Percentiles rank a stretch among this genome's conserved stretches.
Evolutionary conservation across 1,140 invertebrate genomes (phyloP).

Genomic region (Eulimnadia texana): DNA sequence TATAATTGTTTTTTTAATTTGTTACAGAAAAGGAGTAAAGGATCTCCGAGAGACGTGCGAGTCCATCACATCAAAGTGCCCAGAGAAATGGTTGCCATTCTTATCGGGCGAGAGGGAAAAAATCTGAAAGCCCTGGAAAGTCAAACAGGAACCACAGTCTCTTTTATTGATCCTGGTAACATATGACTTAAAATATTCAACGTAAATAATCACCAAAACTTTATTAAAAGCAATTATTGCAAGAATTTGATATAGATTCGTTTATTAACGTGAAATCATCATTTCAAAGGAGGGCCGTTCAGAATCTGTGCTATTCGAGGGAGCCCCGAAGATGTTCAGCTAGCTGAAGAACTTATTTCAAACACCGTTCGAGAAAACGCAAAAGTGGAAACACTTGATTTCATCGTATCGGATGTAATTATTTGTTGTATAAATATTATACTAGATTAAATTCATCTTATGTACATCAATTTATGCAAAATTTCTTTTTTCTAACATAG

Average conservation of each 20-base stretch:
- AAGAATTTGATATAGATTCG: no score
- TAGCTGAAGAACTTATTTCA: slow-evolving; percentile 28
- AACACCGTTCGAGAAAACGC: slow-evolving; percentile 28
- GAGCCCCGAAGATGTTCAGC: slow-evolving; percentile 24
- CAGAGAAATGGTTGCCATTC: slow-evolving; percentile 19
- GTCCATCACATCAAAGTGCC: slow-evolving; percentile 19
- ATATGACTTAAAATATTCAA: not conserved
- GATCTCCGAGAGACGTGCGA: not conserved
- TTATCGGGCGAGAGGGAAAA: slow-evolving; percentile 23
- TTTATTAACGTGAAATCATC: not conserved
- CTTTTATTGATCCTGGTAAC: slow-evolving; percentile 23
- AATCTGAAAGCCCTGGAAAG: slow-evolving; percentile 27
- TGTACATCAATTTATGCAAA: not conserved
- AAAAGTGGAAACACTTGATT: slow-evolving; percentile 25
- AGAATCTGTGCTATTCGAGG: slow-evolving; percentile 27
- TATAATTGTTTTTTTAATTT: no score
- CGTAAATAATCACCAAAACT: not conserved
- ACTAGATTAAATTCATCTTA: not conserved
- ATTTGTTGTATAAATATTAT: not conserved
- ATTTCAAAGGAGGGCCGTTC: slow-evolving; percentile 14
- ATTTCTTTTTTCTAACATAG: not conserved
- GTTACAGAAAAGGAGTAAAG: not conserved
- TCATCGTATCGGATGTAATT: slow-evolving; percentile 25
- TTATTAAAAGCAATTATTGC: no score
- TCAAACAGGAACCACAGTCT: slow-evolving; percentile 26